Conservation (phyloP, 1,140 invertebrate genomes). For the Gonatopus flavifemur region DNA sequence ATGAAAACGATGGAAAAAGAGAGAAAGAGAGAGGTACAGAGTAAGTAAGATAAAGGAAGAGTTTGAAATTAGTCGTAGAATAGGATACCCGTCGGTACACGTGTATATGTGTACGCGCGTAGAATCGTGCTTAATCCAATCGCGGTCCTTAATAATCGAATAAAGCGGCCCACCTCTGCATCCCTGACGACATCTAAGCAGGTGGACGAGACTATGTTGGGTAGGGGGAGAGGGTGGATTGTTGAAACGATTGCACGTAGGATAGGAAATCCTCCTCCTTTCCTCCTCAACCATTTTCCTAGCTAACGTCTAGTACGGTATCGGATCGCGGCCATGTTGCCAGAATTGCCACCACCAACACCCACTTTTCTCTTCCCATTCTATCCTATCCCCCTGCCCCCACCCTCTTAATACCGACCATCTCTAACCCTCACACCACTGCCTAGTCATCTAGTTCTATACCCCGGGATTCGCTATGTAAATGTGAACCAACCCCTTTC, state of each 20-base stretch:
- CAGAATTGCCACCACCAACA: constrained; percentile 56
- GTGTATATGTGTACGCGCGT: too few relatives aligned
- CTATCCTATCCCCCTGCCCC: constrained; percentile 45
- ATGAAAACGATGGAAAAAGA: constrained; percentile 9
- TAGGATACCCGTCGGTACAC: too few relatives aligned
- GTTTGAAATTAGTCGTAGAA: constrained; percentile 47
- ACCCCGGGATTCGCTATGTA: constrained; percentile 57
- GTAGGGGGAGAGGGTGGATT: constrained; percentile 21
- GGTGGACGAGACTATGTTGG: too few relatives aligned
- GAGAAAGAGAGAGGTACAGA: constrained; percentile 18
- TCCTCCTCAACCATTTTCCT: constrained; percentile 26
- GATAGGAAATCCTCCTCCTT: constrained; percentile 34
- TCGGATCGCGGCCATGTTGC: constrained; percentile 56
- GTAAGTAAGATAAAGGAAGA: constrained; percentile 20
- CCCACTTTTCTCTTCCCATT: too few relatives aligned
- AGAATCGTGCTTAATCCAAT: constrained; percentile 55
- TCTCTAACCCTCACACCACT: too few relatives aligned
- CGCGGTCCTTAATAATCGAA: constrained; percentile 57
- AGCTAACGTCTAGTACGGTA: constrained; percentile 39
- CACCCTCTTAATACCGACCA: constrained; percentile 56
- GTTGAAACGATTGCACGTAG: constrained; percentile 3
- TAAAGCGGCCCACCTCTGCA: too few relatives aligned
- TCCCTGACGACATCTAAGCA: too few relatives aligned
- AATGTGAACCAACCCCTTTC: constrained; percentile 49
- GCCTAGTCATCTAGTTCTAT: constrained; percentile 58